Evolutionary conservation across 1,140 invertebrate genomes (phyloP).

Genomic region (Bicyclus anynana): DNA sequence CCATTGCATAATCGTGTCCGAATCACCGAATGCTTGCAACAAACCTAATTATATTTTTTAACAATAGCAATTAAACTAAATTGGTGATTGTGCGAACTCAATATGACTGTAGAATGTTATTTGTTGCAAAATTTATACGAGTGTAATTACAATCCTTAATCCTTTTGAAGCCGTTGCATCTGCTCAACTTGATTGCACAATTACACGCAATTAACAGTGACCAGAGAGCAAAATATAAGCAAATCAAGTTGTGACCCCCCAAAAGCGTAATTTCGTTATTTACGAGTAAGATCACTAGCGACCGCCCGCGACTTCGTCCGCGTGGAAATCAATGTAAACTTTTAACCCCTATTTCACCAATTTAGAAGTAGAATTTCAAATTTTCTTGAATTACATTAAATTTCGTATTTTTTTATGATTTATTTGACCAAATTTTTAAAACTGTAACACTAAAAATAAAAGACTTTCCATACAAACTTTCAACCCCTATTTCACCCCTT

Average conservation of each 20-base stretch:
- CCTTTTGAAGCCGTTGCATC: background rate
- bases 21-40: background rate
- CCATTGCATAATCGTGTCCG: background rate
- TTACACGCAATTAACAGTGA: background rate
- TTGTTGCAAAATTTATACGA: background rate
- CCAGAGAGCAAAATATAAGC: background rate
- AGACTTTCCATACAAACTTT: too few species aligned
- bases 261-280: background rate
- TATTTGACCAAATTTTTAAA: too few species aligned
- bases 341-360: too few species aligned
- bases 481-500: too few species aligned
- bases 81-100: background rate
- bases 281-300: background rate
- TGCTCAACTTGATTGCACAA: background rate
- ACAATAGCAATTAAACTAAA: background rate
- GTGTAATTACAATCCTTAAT: background rate
- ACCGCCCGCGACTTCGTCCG: too few species aligned
- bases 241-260: background rate
- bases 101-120: background rate
- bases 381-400: too few species aligned
- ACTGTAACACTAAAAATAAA: too few species aligned
- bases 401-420: too few species aligned
- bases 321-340: too few species aligned
- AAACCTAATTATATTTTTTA: background rate
- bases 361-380: too few species aligned